Percentiles rank a stretch among this genome's conserved stretches.
Conservation (phyloP, 2,113 vertebrate genomes). For the Tyto alba region DNA sequence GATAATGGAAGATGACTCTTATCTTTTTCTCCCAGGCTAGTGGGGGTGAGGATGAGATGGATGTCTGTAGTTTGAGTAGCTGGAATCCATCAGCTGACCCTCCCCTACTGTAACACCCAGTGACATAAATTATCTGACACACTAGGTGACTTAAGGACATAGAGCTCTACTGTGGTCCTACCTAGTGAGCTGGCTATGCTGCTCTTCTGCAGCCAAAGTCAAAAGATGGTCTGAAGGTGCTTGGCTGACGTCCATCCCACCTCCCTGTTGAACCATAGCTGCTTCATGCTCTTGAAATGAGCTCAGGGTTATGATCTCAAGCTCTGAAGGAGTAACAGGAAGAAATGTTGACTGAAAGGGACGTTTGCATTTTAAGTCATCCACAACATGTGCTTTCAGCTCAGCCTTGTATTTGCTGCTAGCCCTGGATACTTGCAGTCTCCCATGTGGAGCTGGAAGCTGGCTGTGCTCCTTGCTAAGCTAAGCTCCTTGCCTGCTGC, state of each 20-base stretch:
- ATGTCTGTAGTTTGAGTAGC: neutral
- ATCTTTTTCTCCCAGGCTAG: neutral
- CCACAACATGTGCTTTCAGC: neutral
- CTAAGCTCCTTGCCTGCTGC: neutral
- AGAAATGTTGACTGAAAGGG: neutral
- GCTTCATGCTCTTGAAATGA: neutral
- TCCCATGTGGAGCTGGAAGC: neutral
- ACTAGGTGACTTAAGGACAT: neutral
- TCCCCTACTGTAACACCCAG: neutral
- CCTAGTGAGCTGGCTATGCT: neutral
- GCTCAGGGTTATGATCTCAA: neutral
- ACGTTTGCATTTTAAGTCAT: neutral
- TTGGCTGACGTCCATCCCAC: neutral
- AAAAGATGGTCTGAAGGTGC: neutral
- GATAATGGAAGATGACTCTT: neutral
- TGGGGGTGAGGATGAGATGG: neutral
- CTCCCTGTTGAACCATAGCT: neutral
- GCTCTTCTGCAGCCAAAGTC: neutral
- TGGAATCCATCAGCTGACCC: neutral
- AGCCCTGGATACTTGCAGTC: neutral
- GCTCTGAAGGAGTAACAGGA: neutral
- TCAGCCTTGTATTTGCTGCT: neutral
- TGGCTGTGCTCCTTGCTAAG: neutral
- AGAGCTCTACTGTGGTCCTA: neutral
- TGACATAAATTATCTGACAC: neutral